Percentiles rank a stretch among this genome's conserved stretches.
Conservation (phyloP, 2,113 vertebrate genomes). For the Quiscalus mexicanus region DNA sequence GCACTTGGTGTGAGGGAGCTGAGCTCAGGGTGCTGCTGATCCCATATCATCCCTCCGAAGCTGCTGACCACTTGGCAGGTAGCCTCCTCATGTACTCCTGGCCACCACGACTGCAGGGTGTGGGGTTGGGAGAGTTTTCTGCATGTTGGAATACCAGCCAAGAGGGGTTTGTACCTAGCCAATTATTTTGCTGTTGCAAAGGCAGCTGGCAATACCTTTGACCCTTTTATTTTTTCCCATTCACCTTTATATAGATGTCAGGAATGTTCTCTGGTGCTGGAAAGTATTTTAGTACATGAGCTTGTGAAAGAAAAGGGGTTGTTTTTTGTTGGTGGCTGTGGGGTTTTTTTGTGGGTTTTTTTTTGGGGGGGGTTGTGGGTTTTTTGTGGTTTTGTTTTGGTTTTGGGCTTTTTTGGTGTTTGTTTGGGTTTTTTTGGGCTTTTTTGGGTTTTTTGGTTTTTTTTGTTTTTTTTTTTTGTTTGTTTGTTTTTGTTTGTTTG, state of each 20-base stretch:
- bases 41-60: background rate
- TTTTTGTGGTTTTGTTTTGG: background rate
- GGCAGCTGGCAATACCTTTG: background rate
- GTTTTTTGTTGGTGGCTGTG: background rate
- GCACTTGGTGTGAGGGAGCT: fast-evolving
- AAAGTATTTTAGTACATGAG: background rate
- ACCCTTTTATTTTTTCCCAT: background rate
- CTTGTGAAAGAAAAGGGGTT: background rate
- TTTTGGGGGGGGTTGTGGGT: too few relatives aligned
- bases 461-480: background rate
- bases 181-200: background rate
- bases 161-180: background rate
- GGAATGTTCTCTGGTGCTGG: background rate
- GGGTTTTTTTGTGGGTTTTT: background rate
- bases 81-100: background rate
- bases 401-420: too few relatives aligned
- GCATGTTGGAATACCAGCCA: background rate
- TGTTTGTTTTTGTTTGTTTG: background rate
- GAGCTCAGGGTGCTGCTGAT: background rate
- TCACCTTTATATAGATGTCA: background rate
- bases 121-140: background rate
- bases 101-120: fast-evolving
- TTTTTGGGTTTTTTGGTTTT: background rate
- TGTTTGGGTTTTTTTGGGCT: background rate
- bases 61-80: background rate